Percentiles rank a stretch among this genome's conserved stretches.
Evolutionary conservation across 2,797 vertebrate genomes (phyloP).

Genomic region (Urosaurus nigricauda): DNA sequence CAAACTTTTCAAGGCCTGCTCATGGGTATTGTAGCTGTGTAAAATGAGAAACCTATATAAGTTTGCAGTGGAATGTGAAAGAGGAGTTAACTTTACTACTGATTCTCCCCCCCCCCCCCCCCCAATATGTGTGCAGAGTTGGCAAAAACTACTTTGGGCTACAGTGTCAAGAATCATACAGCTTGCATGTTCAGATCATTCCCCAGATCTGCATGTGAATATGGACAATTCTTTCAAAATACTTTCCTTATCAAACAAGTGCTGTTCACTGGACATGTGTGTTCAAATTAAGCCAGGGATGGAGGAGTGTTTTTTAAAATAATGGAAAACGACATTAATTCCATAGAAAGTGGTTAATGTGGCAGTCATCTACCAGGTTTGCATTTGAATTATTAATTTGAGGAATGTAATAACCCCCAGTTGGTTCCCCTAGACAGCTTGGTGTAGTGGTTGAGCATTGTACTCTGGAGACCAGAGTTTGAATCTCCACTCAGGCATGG

Average conservation of each 20-base stretch:
- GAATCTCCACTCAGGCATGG: too few species aligned
- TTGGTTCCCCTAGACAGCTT: too few species aligned
- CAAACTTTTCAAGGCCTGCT: constrained; percentile 45
- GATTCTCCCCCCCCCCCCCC: too few species aligned
- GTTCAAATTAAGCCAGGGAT: constrained; percentile 37
- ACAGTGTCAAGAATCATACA: background rate
- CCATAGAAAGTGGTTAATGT: too few species aligned
- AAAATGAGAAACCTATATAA: constrained; percentile 25
- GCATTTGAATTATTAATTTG: constrained; percentile 30
- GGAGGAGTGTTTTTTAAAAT: too few species aligned
- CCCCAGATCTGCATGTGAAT: constrained; percentile 30
- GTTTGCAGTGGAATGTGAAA: constrained; percentile 36
- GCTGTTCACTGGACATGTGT: background rate
- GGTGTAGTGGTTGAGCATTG: background rate
- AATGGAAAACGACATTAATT: too few species aligned
- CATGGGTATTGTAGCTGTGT: background rate
- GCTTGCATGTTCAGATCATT: background rate
- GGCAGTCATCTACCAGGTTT: constrained; percentile 25
- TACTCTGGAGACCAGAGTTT: too few species aligned
- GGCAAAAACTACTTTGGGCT: background rate
- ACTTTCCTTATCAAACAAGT: constrained; percentile 38
- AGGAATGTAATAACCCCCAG: background rate
- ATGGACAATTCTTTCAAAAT: constrained; percentile 59
- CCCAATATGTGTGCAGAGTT: background rate
- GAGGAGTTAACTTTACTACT: too few species aligned